Conservation (phyloP, 2,113 vertebrate species). For the Dascyllus trimaculatus region DNA sequence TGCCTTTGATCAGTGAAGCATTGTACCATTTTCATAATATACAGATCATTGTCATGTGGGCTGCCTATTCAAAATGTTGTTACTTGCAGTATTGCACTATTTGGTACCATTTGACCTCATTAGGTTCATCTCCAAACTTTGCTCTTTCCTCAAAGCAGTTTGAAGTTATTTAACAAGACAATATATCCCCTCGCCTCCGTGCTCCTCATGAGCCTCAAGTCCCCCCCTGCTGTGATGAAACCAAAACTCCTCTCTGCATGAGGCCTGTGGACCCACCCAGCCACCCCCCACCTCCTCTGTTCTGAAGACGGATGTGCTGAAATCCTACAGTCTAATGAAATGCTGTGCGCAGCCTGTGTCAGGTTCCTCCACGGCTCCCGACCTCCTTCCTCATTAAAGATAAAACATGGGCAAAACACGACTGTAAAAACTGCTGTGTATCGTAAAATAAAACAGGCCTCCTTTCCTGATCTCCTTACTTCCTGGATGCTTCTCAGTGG, state of each 20-base stretch:
- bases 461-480: not conserved
- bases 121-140: not conserved
- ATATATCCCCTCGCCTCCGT: not conserved
- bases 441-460: not conserved
- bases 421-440: not conserved
- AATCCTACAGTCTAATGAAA: constrained; percentile 29
- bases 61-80: too few species aligned
- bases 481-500: not conserved
- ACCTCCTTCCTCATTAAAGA: constrained; percentile 11
- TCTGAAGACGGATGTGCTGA: constrained; percentile 5
- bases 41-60: too few species aligned
- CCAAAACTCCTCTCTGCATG: constrained; percentile 7
- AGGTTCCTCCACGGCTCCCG: not conserved
- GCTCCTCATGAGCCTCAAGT: not conserved
- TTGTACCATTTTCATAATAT: not conserved
- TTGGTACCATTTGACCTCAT: not conserved
- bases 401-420: not conserved
- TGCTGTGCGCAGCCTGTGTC: constrained; percentile 6
- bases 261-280: constrained; percentile 7
- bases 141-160: not conserved
- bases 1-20: not conserved
- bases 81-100: too few species aligned
- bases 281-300: not conserved
- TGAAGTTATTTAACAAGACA: not conserved
- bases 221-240: constrained; percentile 30